Evolutionary conservation across 1,140 invertebrate genomes (phyloP).

Genomic region (Pseudomyrmex pallidus): DNA sequence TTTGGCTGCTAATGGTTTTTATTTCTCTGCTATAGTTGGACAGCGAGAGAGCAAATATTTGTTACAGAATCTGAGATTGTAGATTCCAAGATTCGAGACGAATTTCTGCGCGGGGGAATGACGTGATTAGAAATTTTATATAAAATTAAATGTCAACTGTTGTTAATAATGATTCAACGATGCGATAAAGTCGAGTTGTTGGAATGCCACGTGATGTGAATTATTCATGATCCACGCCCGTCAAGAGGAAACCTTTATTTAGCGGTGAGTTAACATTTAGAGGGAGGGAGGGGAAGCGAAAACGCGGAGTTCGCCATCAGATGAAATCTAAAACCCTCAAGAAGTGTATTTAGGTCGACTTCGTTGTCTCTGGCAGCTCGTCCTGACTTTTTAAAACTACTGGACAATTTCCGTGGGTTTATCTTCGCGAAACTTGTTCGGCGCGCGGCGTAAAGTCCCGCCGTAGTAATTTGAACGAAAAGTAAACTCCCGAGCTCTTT

Average conservation of each 20-base stretch:
- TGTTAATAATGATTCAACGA: neutral
- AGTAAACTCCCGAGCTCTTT: conserved; percentile 62
- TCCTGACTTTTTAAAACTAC: conserved; percentile 56
- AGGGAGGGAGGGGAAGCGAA: neutral
- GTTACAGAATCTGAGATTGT: too few species aligned
- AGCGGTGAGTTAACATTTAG: conserved; percentile 44
- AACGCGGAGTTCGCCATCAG: neutral
- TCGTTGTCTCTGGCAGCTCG: conserved; percentile 28
- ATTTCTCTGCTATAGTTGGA: too few species aligned
- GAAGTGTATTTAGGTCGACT: conserved; percentile 45
- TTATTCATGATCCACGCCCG: conserved; percentile 35
- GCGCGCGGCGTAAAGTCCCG: conserved; percentile 4
- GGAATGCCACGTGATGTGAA: neutral
- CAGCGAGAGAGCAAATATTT: too few species aligned
- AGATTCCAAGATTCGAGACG: too few species aligned
- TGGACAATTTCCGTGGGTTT: conserved; percentile 67
- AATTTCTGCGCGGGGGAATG: neutral
- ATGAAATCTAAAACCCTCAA: conserved; percentile 31
- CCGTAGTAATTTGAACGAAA: conserved; percentile 64
- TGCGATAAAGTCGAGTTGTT: neutral
- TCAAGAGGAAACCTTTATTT: conserved; percentile 34
- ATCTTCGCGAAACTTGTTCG: conserved; percentile 52
- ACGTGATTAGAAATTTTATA: neutral
- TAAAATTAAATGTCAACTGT: neutral
- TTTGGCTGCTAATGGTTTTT: too few species aligned